Base-by-base conservation (phyloP, 2,888 invertebrate species). In the Leptura quadrifasciata region DNA sequence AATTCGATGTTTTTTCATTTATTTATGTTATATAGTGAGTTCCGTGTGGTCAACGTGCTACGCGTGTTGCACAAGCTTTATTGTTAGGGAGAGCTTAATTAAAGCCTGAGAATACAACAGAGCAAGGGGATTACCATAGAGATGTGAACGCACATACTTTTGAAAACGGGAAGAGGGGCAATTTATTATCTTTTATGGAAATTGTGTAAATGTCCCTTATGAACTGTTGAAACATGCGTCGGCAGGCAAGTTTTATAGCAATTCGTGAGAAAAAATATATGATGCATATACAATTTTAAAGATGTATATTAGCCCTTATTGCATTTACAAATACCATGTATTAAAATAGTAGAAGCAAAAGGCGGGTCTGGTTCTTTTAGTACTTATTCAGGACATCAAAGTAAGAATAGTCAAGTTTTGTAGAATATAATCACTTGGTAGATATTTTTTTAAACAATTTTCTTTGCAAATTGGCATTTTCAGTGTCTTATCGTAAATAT, bases 111-210 rank as follows among this genome's bases (percentile, higher is more conserved):
- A 55, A 68, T 57, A 55, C 55, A 68, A 8, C 68, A 68, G 21
- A 68, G 55, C 17, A 68, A 55, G 68, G 68, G 68, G 68, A 68
- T 68, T 68, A 68, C 68, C 68, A 68, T 68, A 68, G 68, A 57
- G 68, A 68, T 68, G 15, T 20, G 68, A 68, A 10, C 57, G 55
- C 57, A 55, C 24, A 27, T 31, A 3, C 15, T 35, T 31, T 17
- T 31, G 68, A 68, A 55, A 35, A 17, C 55, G 24, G 52, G 17
- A 21, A 52, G 55, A 17, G 55, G 31, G 31, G 63, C 15, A 54
- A 68, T 68, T 68, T 57, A 68, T 68, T 55, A 55, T 68, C 47
- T 54, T 31, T 9, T n/a, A 24, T 52, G 17, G 27, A 68, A 24
- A 55, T n/a, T 68, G 68, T 31, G 31, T 18, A 55, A 57, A 35